These are phyloP conservation scores for Lycodopsis pacificus DNA, from an alignment of 2,797 vertebrate genomes.

Conservation along the genomic window DNA sequence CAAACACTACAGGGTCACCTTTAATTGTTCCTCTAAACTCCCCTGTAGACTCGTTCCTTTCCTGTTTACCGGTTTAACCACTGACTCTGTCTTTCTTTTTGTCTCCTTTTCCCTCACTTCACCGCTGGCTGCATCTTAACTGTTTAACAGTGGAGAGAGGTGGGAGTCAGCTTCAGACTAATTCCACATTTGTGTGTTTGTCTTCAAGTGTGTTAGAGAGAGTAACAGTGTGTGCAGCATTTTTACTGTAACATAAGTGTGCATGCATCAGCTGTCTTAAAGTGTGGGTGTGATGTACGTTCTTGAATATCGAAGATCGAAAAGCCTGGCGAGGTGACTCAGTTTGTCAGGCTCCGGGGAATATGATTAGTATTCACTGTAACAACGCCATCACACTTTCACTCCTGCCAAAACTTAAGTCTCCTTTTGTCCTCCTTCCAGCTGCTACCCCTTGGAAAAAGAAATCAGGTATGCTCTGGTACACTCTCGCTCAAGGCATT, in stretches of 20 bases:
- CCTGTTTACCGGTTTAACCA: slow-evolving; percentile 55
- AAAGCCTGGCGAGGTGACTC: slow-evolving; percentile 69
- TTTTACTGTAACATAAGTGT: slow-evolving; percentile 62
- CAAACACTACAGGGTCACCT: slow-evolving; percentile 58
- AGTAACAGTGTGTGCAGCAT: slow-evolving; percentile 34
- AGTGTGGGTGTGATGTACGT: slow-evolving; percentile 53
- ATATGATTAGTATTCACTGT: slow-evolving; percentile 79
- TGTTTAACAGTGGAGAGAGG: slow-evolving; percentile 85
- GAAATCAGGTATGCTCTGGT: slow-evolving; percentile 89
- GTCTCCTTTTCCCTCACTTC: slow-evolving; percentile 63
- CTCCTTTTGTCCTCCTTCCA: slow-evolving; percentile 82
- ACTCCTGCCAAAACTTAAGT: slow-evolving; percentile 76
- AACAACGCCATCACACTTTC: slow-evolving; percentile 64
- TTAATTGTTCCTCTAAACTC: slow-evolving; percentile 43
- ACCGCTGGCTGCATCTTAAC: slow-evolving; percentile 60
- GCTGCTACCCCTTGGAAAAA: slow-evolving; percentile 95
- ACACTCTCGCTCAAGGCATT: slow-evolving; percentile 42
- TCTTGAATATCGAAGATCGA: slow-evolving; percentile 47
- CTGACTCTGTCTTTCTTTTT: slow-evolving; percentile 66
- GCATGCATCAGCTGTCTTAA: slow-evolving; percentile 37
- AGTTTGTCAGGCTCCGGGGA: slow-evolving; percentile 67
- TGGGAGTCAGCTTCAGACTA: slow-evolving; percentile 67
- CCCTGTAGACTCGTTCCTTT: slow-evolving; percentile 29
- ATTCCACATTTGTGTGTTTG: slow-evolving; percentile 41
- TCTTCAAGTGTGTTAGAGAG: slow-evolving; percentile 22